Evolutionary conservation across 2,797 vertebrate genomes (phyloP).

Genomic region (Tinamus major): DNA sequence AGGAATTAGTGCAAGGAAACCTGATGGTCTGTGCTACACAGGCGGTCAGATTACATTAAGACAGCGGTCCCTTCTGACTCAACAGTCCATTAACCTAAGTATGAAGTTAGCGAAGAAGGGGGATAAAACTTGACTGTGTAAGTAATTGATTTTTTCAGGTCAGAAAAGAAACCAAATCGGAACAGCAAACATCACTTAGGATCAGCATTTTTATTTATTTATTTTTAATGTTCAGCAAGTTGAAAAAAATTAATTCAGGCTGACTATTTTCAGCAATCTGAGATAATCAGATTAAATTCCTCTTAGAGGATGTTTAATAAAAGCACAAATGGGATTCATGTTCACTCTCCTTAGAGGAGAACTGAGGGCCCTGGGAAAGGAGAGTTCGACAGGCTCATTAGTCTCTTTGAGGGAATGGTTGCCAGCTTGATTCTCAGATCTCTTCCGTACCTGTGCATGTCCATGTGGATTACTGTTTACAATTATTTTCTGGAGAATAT

Average conservation of each 20-base stretch:
- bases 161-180: conserved; percentile 55
- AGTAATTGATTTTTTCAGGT: conserved; percentile 64
- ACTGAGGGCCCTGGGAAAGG: background rate
- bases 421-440: background rate
- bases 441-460: background rate
- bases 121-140: conserved; percentile 51
- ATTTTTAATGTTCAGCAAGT: conserved; percentile 25
- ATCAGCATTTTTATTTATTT: conserved; percentile 55
- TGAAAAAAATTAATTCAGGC: conserved; percentile 20
- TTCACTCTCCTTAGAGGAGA: background rate
- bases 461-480: background rate
- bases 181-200: conserved; percentile 55
- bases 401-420: background rate
- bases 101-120: conserved; percentile 54
- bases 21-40: background rate
- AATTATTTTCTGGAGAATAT: background rate
- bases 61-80: conserved; percentile 40
- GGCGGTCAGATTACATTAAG: conserved; percentile 3
- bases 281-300: conserved; percentile 32
- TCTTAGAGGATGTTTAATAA: conserved; percentile 34
- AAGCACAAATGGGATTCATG: background rate
- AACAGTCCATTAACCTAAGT: conserved; percentile 62
- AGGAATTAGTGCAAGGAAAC: background rate
- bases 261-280: conserved; percentile 2
- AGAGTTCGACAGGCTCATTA: background rate